phyloP scores from a whole-genome alignment of 2,888 invertebrate genomes.

The Xestia xanthographa region DNA sequence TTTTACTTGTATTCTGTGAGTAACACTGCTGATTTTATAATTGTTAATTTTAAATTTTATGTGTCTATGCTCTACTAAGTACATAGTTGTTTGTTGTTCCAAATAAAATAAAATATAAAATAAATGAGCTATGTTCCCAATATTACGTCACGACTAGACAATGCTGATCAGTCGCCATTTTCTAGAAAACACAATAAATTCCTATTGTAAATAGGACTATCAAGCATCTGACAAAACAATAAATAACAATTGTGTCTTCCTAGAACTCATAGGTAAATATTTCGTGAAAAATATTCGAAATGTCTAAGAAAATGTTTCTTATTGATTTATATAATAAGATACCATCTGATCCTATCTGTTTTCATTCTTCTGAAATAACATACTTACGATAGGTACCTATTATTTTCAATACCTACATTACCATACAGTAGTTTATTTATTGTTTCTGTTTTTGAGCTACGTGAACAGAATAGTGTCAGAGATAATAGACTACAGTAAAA shows the following conservation, averaged over 20 bases:
- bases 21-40: too few relatives aligned
- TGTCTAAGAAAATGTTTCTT: neutral
- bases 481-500: neutral
- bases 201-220: neutral
- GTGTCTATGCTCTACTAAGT: too few relatives aligned
- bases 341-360: neutral
- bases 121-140: neutral
- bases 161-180: neutral
- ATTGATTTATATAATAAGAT: constrained; percentile 9
- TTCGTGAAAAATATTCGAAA: constrained; percentile 8
- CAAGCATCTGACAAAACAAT: constrained; percentile 13
- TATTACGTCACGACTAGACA: neutral
- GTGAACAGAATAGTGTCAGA: constrained; percentile 5
- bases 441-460: constrained; percentile 8
- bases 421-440: constrained; percentile 12
- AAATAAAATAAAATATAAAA: too few relatives aligned
- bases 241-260: constrained; percentile 10
- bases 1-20: too few relatives aligned
- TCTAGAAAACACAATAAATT: neutral
- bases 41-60: too few relatives aligned
- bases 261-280: constrained; percentile 7
- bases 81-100: too few relatives aligned
- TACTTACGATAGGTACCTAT: neutral
- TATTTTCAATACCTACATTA: neutral
- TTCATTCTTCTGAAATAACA: neutral